A percentile compares a stretch with the other conserved stretches of the same genome.
phyloP scores from a whole-genome alignment of 2,888 invertebrate species.

The Tenthredo amoena region DNA sequence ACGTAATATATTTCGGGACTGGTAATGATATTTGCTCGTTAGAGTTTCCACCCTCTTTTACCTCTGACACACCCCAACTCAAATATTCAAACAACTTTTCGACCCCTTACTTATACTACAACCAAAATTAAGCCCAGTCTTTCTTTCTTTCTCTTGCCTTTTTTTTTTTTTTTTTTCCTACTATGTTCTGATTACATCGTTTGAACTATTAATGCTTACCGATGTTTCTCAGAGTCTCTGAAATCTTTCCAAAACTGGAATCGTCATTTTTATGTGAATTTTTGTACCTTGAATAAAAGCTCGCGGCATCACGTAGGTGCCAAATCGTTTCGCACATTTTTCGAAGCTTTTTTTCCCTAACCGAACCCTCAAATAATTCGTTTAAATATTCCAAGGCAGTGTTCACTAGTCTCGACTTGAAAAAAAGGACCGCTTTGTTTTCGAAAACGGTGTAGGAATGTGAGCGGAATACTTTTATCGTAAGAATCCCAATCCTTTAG shows the following conservation, averaged over 20 bases:
- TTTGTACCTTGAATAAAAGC: conserved; percentile 11
- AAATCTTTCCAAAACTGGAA: not conserved
- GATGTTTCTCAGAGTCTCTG: not conserved
- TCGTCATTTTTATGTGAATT: not conserved
- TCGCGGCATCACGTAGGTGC: not conserved
- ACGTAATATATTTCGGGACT: conserved; percentile 62
- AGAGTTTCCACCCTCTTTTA: conserved; percentile 55
- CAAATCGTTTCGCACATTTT: conserved; percentile 24
- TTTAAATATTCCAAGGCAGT: conserved; percentile 28
- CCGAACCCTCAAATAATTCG: not conserved
- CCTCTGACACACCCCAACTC: conserved; percentile 59
- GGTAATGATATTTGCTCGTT: conserved; percentile 65
- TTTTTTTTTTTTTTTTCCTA: not conserved
- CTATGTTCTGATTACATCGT: conserved; percentile 29
- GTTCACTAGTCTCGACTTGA: not conserved
- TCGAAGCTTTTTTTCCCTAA: not conserved
- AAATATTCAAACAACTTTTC: conserved; percentile 60
- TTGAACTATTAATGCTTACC: conserved; percentile 17
- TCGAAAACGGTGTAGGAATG: not conserved
- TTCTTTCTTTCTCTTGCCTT: not conserved
- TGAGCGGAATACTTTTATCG: conserved; percentile 30
- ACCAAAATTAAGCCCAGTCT: conserved; percentile 18
- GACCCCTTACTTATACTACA: conserved; percentile 30
- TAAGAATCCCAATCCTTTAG: not conserved
- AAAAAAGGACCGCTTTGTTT: conserved; percentile 5